Evolutionary conservation across 2,113 vertebrate genomes (phyloP).

Genomic region (Rissa tridactyla): DNA sequence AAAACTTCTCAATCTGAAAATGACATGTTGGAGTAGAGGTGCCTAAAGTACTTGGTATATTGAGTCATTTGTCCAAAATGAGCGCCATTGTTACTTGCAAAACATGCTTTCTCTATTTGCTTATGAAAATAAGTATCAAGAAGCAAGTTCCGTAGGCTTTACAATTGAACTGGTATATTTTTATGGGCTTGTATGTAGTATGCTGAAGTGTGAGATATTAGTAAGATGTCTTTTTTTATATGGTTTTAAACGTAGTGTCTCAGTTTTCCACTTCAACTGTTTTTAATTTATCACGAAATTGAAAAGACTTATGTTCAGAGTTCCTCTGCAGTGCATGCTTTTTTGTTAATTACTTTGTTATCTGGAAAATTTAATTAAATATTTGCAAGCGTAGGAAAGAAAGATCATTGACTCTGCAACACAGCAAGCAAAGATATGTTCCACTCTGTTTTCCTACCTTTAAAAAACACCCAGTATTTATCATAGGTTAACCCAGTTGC

Average conservation of each 20-base stretch:
- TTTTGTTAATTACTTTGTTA: not conserved
- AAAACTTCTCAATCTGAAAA: not conserved
- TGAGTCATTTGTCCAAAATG: not conserved
- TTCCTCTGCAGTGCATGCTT: not conserved
- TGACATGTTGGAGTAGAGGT: not conserved
- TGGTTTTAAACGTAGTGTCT: not conserved
- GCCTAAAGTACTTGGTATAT: not conserved
- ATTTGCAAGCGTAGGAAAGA: not conserved
- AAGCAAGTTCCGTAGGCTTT: not conserved
- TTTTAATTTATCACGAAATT: not conserved
- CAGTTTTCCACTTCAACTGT: not conserved
- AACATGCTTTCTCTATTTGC: not conserved
- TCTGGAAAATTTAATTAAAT: not conserved
- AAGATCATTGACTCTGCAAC: not conserved
- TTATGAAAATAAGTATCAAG: not conserved
- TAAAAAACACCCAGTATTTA: not conserved
- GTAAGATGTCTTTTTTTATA: not conserved
- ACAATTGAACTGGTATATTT: not conserved
- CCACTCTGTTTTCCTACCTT: not conserved
- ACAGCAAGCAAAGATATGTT: not conserved
- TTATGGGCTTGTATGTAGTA: not conserved
- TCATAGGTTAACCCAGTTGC: constrained; percentile 5
- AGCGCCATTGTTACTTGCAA: not conserved
- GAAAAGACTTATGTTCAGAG: not conserved
- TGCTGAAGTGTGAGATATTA: not conserved